Conservation (phyloP, 2,888 invertebrate genomes). For the Mythimna ferrago region DNA sequence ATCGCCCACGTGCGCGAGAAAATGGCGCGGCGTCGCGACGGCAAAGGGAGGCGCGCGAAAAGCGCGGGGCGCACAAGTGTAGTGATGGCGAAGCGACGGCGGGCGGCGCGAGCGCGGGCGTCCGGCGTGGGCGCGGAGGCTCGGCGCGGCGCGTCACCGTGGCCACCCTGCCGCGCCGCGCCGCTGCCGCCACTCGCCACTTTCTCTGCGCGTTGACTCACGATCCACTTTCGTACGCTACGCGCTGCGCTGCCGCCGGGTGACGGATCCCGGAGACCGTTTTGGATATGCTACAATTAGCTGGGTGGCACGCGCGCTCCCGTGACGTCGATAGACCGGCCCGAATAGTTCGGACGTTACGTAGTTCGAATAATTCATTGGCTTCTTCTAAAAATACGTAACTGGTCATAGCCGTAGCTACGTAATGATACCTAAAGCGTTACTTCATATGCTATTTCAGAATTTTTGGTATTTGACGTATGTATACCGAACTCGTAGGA, state of each 20-base stretch:
- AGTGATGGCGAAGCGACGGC: slow-evolving; percentile 79
- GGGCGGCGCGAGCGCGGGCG: slow-evolving; percentile 77
- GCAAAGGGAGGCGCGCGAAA: slow-evolving; percentile 88
- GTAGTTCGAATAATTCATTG: slow-evolving; percentile 84
- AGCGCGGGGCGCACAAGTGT: slow-evolving; percentile 86
- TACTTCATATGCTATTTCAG: slow-evolving; percentile 69
- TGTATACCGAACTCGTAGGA: slow-evolving; percentile 25
- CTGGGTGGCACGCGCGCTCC: slow-evolving; percentile 83
- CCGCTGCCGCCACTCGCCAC: slow-evolving; percentile 69
- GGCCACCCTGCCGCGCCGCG: slow-evolving; percentile 62
- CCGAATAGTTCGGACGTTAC: slow-evolving; percentile 83
- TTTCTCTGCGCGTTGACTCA: slow-evolving; percentile 82
- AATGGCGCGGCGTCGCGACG: slow-evolving; percentile 90
- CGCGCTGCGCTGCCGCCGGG: slow-evolving; percentile 68
- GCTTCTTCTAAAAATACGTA: slow-evolving; percentile 81
- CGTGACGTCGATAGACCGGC: slow-evolving; percentile 84
- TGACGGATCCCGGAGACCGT: slow-evolving; percentile 81
- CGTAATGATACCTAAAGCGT: slow-evolving; percentile 73
- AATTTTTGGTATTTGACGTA: slow-evolving; percentile 66
- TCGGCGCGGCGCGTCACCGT: slow-evolving; percentile 80
- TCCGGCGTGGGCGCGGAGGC: slow-evolving; percentile 85
- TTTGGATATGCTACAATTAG: slow-evolving; percentile 89
- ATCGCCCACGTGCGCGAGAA: slow-evolving; percentile 90
- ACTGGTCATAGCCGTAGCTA: slow-evolving; percentile 78
- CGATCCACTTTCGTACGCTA: slow-evolving; percentile 80